These are phyloP conservation scores for Nothocercus julius DNA, from an alignment of 2,113 vertebrate species.

Conservation along the genomic window DNA sequence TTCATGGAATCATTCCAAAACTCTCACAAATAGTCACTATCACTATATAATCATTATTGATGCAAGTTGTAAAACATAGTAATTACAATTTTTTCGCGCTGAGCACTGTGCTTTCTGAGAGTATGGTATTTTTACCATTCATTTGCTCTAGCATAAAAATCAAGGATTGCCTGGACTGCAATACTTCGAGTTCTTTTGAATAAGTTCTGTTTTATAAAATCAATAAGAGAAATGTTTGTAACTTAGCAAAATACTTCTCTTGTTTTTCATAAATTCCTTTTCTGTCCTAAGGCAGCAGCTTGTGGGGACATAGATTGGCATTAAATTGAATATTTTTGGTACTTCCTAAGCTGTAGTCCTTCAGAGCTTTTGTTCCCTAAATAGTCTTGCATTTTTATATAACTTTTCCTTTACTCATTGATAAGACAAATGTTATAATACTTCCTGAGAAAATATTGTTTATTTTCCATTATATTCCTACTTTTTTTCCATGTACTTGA, in stretches of 20 bases:
- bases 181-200: not conserved
- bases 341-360: not conserved
- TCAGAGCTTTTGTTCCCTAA: not conserved
- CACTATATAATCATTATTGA: not conserved
- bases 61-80: not conserved
- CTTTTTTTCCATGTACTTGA: not conserved
- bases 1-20: not conserved
- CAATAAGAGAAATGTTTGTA: not conserved
- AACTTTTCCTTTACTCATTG: not conserved
- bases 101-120: not conserved
- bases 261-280: not conserved
- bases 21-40: not conserved
- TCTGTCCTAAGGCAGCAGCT: not conserved
- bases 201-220: not conserved
- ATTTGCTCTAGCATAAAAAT: not conserved
- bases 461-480: not conserved
- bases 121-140: not conserved
- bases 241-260: not conserved
- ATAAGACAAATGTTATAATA: constrained; percentile 3
- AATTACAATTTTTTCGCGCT: not conserved
- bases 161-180: not conserved
- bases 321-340: not conserved
- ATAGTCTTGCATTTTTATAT: not conserved
- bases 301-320: not conserved
- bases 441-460: not conserved